Base-by-base conservation (phyloP, 2,888 invertebrate species). In the Patella ulyssiponensis region DNA sequence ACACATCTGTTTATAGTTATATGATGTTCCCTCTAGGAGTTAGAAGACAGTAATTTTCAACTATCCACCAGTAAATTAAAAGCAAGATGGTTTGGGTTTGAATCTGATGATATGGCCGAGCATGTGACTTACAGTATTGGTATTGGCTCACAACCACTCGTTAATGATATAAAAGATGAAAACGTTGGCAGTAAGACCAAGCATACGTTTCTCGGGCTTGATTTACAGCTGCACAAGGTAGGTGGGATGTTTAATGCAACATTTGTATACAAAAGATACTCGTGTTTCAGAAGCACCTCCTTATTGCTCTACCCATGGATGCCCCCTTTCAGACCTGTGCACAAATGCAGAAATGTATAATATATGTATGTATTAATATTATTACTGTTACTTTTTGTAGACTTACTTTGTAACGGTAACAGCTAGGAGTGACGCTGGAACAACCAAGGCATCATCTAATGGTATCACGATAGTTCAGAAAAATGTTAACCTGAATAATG, bases 61-160 rank as follows among this genome's bases (percentile, higher is more conserved):
- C 76, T 80, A 53, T 77, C 70, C 12, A 78, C 69, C 2, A 73
- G 58, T 2, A 74, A 70, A 12, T 54, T 83, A 20, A 75, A 80
- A 27, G 83, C 77, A 1, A 69, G 81, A 27, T 86, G 86, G 86
- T 79, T 77, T 51, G 86, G 85, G 15, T 86, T 86, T 78, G 77
- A 81, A 15, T 82, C 83, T 71, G 81, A 82, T 15, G 80, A 82
- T 23, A 12, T 23, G 14, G 78, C 80, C 56, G 77, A 80, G 15
- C 73, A 77, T 33, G 79, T 85, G 2, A 78, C 79, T 0, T 86
- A 84, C 71, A 77, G 69, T 3, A 81, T 85, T n/a, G 78, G 82
- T 69, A 52, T 85, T 44, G 83, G 85, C 23, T 80, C 79, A 15
- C 53, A 80, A 11, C 71, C 77, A 12, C 81, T 82, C 15, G 75